Evolutionary conservation across 2,888 invertebrate species (phyloP).

Genomic region (Leucoma salicis): DNA sequence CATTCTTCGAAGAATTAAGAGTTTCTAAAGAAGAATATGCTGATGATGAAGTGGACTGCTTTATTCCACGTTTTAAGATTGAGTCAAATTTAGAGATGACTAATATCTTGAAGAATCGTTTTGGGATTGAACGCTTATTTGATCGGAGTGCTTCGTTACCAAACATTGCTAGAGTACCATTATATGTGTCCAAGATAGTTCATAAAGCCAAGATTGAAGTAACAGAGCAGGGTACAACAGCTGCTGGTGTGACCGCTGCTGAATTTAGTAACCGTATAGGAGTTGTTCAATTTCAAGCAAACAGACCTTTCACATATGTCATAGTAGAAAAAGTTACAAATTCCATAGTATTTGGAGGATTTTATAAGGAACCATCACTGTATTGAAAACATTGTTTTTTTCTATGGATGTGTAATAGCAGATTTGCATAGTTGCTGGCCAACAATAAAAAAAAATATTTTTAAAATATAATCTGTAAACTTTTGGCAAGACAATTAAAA

Average conservation of each 20-base stretch:
- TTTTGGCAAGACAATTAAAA: too few relatives aligned
- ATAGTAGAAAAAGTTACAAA: constrained; percentile 84
- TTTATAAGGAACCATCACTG: constrained; percentile 59
- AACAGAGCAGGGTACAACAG: constrained; percentile 87
- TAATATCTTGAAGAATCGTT: constrained; percentile 60
- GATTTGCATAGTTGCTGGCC: too few relatives aligned
- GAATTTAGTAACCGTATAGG: constrained; percentile 78
- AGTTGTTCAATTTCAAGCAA: constrained; percentile 82
- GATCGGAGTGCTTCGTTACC: constrained; percentile 59
- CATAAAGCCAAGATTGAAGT: constrained; percentile 89
- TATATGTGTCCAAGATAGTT: constrained; percentile 82
- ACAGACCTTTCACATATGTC: constrained; percentile 85
- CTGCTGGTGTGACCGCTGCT: constrained; percentile 81
- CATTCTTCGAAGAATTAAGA: constrained; percentile 75
- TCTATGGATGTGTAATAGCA: too few relatives aligned
- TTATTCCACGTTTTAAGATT: constrained; percentile 84
- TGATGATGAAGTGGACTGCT: constrained; percentile 85
- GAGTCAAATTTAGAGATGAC: constrained; percentile 81
- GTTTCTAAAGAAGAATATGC: constrained; percentile 72
- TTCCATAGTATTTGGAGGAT: constrained; percentile 69
- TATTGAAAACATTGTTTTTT: constrained; percentile 43
- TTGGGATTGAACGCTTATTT: constrained; percentile 83
- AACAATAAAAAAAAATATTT: too few relatives aligned
- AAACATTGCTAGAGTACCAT: constrained; percentile 71
- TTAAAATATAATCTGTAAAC: too few relatives aligned